Percentiles rank a stretch among this genome's conserved stretches.
Conservation (phyloP, 1,140 invertebrate genomes). For the Drosophila biarmipes region DNA sequence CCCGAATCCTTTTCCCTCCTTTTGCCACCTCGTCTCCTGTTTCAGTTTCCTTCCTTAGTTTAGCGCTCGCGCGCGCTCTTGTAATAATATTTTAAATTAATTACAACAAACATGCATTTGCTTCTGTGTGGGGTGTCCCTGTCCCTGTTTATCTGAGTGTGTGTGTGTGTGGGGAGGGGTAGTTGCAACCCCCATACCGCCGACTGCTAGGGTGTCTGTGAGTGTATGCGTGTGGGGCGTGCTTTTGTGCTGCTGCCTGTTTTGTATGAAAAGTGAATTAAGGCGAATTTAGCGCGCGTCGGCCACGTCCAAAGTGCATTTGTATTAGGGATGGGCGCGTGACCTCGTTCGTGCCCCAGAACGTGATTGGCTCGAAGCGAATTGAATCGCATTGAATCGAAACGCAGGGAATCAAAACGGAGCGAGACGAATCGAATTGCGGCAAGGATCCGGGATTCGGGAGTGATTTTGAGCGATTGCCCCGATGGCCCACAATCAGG, state of each 20-base stretch:
- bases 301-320: slow-evolving; percentile 81
- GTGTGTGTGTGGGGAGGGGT: slow-evolving; percentile 11
- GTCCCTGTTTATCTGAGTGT: slow-evolving; percentile 36
- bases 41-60: slow-evolving; percentile 68
- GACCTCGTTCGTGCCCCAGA: slow-evolving; percentile 35
- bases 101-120: slow-evolving; percentile 80
- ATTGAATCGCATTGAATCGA: slow-evolving; percentile 38
- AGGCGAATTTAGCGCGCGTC: slow-evolving; percentile 79
- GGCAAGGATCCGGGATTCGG: slow-evolving; percentile 2
- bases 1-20: slow-evolving; percentile 6
- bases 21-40: slow-evolving; percentile 42
- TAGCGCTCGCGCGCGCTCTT: slow-evolving; percentile 78
- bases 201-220: slow-evolving; percentile 3
- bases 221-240: slow-evolving; percentile 59
- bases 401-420: no score
- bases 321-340: slow-evolving; percentile 62
- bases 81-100: slow-evolving; percentile 84
- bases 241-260: slow-evolving; percentile 77
- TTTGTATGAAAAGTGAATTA: slow-evolving; percentile 83
- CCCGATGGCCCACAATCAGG: slow-evolving; percentile 29
- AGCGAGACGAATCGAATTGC: neutral
- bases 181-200: neutral
- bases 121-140: slow-evolving; percentile 39
- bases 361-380: slow-evolving; percentile 42
- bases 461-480: slow-evolving; percentile 31